These are phyloP conservation scores for Halichoerus grypus DNA, from an alignment of 2,113 vertebrate genomes.

Conservation along the genomic window DNA sequence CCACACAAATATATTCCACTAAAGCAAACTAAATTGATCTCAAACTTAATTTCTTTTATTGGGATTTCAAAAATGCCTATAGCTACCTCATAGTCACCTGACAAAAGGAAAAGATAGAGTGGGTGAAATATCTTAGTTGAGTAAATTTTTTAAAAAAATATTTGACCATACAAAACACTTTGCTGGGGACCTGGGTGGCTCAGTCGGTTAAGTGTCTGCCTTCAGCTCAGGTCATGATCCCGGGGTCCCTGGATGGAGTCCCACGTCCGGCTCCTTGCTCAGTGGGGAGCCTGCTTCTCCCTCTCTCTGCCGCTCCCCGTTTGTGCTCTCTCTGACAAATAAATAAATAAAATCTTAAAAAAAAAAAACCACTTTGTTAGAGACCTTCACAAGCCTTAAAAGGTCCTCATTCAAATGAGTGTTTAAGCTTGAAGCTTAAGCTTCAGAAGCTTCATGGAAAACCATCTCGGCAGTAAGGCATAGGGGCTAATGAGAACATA, in stretches of 20 bases:
- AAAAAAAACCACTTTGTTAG: not conserved
- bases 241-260: too few relatives aligned
- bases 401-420: not conserved
- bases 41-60: not conserved
- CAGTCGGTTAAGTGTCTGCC: not conserved
- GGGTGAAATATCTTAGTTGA: not conserved
- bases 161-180: not conserved
- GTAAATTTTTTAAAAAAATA: not conserved
- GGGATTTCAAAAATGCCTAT: not conserved
- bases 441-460: not conserved
- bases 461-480: not conserved
- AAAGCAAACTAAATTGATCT: not conserved
- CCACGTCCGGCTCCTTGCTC: too few relatives aligned
- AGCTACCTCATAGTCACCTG: not conserved
- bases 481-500: not conserved
- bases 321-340: too few relatives aligned
- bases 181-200: not conserved
- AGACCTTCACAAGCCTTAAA: not conserved
- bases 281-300: too few relatives aligned
- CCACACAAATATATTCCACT: not conserved
- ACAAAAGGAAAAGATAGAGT: not conserved
- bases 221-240: too few relatives aligned
- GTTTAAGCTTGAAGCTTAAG: not conserved
- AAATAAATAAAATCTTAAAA: too few relatives aligned
- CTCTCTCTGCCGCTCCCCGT: too few relatives aligned